Evolutionary conservation across 1,140 invertebrate genomes (phyloP).

Genomic region (Neodiprion lecontei): DNA sequence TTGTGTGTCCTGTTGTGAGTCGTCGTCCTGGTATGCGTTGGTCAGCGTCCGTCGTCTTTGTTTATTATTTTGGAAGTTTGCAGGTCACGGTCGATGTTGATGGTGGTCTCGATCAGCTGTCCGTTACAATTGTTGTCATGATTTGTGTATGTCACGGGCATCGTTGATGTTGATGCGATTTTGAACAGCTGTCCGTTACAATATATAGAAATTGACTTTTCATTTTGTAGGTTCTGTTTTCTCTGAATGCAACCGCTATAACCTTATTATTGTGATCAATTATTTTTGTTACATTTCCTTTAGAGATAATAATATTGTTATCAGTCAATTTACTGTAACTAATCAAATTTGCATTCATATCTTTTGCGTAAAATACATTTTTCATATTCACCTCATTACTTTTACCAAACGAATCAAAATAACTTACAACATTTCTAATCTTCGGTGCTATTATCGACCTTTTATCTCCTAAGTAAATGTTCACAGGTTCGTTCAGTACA

Average conservation of each 20-base stretch:
- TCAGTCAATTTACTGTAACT: slow-evolving; percentile 20
- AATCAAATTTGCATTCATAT: slow-evolving; percentile 21
- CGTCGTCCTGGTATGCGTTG: too few relatives aligned
- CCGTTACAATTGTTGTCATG: too few relatives aligned
- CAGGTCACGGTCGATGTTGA: too few relatives aligned
- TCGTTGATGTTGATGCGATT: too few relatives aligned
- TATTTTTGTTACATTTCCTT: slow-evolving; percentile 10
- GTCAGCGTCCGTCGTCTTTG: too few relatives aligned
- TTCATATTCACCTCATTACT: slow-evolving; percentile 10
- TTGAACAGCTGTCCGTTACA: too few relatives aligned
- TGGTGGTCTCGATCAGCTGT: too few relatives aligned
- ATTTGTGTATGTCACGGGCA: too few relatives aligned
- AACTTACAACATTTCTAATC: slow-evolving; percentile 20
- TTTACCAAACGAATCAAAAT: slow-evolving; percentile 8
- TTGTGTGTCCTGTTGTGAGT: too few relatives aligned
- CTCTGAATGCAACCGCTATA: background rate
- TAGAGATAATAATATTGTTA: slow-evolving; percentile 19
- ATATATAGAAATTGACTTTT: background rate
- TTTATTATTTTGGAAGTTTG: too few relatives aligned
- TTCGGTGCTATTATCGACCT: slow-evolving; percentile 20
- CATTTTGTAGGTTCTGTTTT: background rate
- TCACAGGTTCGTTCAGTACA: slow-evolving; percentile 11
- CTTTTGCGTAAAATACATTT: slow-evolving; percentile 24
- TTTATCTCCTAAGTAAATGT: slow-evolving; percentile 18
- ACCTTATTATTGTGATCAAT: background rate